Conservation (phyloP, 2,797 vertebrate species). For the Menidia menidia region DNA sequence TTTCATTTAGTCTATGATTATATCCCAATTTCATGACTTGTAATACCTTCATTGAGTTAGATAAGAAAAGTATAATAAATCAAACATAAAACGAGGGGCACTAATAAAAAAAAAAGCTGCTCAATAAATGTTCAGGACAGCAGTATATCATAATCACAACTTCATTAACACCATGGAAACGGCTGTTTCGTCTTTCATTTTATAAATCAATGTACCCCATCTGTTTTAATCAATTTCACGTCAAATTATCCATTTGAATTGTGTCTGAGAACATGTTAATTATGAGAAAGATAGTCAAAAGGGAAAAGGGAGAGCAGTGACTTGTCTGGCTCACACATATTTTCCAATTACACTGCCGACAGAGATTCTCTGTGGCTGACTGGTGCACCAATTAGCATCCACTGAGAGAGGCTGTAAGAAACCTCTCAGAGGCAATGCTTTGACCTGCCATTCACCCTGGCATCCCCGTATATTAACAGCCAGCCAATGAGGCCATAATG, state of each 20-base stretch:
- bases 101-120: not conserved
- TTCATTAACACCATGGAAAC: constrained; percentile 46
- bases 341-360: constrained; percentile 38
- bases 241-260: constrained; percentile 41
- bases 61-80: not conserved
- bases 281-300: constrained; percentile 37
- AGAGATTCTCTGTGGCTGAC: constrained; percentile 32
- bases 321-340: constrained; percentile 24
- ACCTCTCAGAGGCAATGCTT: constrained; percentile 29
- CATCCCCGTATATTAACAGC: constrained; percentile 34
- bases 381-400: constrained; percentile 51
- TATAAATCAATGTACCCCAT: not conserved
- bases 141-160: constrained; percentile 14
- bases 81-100: too few species aligned
- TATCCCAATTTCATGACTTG: not conserved
- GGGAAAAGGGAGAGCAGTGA: constrained; percentile 11
- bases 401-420: constrained; percentile 28
- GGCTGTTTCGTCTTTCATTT: constrained; percentile 2
- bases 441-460: constrained; percentile 45
- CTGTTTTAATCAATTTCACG: constrained; percentile 34
- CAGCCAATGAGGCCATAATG: constrained; percentile 45
- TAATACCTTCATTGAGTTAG: not conserved
- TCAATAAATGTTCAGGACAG: constrained; percentile 12
- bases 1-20: too few species aligned
- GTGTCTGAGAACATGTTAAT: constrained; percentile 51